phyloP scores from a whole-genome alignment of 2,113 vertebrate species.

The Hypanus sabinus region DNA sequence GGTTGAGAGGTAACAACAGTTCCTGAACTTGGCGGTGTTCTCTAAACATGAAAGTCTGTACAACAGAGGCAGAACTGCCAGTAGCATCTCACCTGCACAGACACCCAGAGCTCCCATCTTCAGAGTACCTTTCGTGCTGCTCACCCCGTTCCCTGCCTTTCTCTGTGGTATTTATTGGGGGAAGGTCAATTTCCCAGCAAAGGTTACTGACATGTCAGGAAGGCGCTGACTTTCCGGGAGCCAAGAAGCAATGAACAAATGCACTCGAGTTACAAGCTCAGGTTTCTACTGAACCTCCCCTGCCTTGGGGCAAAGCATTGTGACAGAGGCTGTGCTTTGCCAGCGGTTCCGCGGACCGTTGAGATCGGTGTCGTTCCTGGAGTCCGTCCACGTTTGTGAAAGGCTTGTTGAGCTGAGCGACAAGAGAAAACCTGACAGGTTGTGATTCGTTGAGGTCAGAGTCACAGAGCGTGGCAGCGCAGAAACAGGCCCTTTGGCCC shows the following conservation, averaged over 20 bases:
- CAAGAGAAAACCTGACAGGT: no score
- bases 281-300: not conserved
- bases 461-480: no score
- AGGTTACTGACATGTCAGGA: not conserved
- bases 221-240: not conserved
- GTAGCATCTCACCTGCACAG: not conserved
- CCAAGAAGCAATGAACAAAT: not conserved
- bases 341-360: not conserved
- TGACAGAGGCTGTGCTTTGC: no score
- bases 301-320: not conserved
- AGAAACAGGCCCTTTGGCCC: no score
- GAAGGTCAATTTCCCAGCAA: not conserved
- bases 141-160: not conserved
- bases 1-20: no score
- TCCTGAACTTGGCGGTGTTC: no score
- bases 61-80: not conserved
- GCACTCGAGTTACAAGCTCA: slow-evolving; percentile 10
- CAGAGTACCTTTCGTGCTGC: not conserved
- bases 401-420: no score
- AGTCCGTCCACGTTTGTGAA: not conserved
- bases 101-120: not conserved
- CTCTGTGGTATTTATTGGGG: slow-evolving; percentile 25
- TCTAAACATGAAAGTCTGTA: no score
- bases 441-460: no score
- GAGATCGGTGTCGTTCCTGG: not conserved